Percentiles rank a stretch among this genome's conserved stretches.
Conservation (phyloP, 1,140 invertebrate genomes). For the Eciton burchellii region DNA sequence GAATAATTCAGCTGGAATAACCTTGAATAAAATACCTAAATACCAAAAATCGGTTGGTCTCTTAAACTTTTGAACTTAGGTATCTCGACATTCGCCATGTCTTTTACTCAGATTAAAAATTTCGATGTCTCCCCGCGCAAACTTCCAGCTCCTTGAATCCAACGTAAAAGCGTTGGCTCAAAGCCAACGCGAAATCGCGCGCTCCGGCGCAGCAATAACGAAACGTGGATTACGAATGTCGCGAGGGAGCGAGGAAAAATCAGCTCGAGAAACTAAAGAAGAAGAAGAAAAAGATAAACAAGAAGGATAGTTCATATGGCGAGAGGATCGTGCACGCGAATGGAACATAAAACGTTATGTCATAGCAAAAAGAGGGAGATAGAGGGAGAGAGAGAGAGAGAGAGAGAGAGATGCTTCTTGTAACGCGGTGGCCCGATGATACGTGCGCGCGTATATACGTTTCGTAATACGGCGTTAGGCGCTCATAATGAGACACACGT, state of each 20-base stretch:
- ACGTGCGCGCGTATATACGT: conserved; percentile 51
- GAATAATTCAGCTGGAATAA: background rate
- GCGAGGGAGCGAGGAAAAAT: conserved; percentile 1
- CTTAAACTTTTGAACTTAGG: background rate
- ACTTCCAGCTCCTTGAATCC: background rate
- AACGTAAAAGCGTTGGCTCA: too few species aligned
- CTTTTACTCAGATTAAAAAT: conserved; percentile 1
- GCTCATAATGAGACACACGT: conserved; percentile 74
- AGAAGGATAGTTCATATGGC: background rate
- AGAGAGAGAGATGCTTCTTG: conserved; percentile 17
- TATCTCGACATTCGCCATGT: background rate
- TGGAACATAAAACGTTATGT: conserved; percentile 50
- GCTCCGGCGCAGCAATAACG: conserved; percentile 1
- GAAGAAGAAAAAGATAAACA: conserved; percentile 1
- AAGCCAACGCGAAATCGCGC: conserved; percentile 3
- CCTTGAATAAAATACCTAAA: background rate
- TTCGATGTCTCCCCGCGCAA: background rate
- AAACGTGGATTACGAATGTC: conserved; percentile 33
- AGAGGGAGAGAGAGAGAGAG: background rate
- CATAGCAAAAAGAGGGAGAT: background rate
- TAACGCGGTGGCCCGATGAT: conserved; percentile 46
- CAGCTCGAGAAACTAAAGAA: background rate
- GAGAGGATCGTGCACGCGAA: conserved; percentile 10
- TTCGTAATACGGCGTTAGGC: conserved; percentile 74
- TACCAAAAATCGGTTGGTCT: background rate